Evolutionary conservation across 2,797 vertebrate species (phyloP).

Genomic region (Silurus lanzhouensis): DNA sequence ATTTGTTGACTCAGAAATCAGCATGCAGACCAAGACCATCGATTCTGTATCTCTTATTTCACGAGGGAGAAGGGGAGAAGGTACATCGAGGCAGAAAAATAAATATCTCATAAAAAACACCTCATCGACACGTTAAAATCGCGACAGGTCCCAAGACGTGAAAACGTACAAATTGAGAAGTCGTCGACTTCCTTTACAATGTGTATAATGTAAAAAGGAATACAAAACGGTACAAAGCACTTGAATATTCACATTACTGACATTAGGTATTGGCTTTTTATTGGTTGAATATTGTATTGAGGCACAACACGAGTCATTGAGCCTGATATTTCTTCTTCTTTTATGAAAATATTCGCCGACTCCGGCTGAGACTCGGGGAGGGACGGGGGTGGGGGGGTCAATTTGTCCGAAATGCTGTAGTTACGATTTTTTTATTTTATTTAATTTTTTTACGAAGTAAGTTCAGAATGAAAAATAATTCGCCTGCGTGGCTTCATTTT

Average conservation of each 20-base stretch:
- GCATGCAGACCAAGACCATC: slow-evolving; percentile 71
- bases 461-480: slow-evolving; percentile 17
- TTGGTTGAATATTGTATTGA: slow-evolving; percentile 72
- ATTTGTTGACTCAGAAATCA: slow-evolving; percentile 62
- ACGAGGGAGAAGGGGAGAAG: slow-evolving; percentile 68
- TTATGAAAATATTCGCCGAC: slow-evolving; percentile 38
- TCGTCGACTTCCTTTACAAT: slow-evolving; percentile 70
- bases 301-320: slow-evolving; percentile 69
- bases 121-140: slow-evolving; percentile 74
- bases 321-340: slow-evolving; percentile 38
- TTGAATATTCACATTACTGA: slow-evolving; percentile 64
- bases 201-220: slow-evolving; percentile 67
- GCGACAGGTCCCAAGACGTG: slow-evolving; percentile 74
- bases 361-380: neutral
- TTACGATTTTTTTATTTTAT: neutral
- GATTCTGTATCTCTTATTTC: slow-evolving; percentile 69
- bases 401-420: neutral
- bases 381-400: no score
- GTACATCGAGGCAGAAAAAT: slow-evolving; percentile 74
- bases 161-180: slow-evolving; percentile 61
- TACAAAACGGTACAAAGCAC: slow-evolving; percentile 80
- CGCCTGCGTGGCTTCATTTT: slow-evolving; percentile 22
- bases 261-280: slow-evolving; percentile 65
- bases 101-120: slow-evolving; percentile 79
- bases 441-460: neutral